Percentiles rank a stretch among this genome's conserved stretches.
phyloP scores from a whole-genome alignment of 2,888 invertebrate genomes.

The Mythimna lalbum region DNA sequence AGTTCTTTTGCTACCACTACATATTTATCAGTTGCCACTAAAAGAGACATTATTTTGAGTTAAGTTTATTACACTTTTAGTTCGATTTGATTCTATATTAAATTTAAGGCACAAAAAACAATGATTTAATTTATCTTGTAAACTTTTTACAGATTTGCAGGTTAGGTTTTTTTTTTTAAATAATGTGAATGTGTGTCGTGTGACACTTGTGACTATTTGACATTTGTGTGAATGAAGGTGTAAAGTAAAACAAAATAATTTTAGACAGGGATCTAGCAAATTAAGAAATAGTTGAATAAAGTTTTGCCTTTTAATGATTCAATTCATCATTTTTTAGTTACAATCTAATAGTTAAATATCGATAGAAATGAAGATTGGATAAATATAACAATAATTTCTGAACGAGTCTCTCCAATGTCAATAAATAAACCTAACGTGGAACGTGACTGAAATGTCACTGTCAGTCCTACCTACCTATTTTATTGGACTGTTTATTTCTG shows the following conservation, averaged over 20 bases:
- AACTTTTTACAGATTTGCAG: conserved; percentile 33
- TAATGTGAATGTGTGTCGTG: neutral
- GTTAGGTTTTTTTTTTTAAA: conserved; percentile 18
- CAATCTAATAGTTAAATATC: too few relatives aligned
- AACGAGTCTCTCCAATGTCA: conserved; percentile 22
- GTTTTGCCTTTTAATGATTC: too few relatives aligned
- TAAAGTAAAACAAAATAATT: neutral
- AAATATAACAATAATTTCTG: conserved; percentile 19
- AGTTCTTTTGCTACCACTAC: conserved; percentile 77
- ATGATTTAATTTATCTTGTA: conserved; percentile 9
- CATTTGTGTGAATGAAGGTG: neutral
- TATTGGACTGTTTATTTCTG: conserved; percentile 20
- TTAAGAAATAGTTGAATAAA: neutral
- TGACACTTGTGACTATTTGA: conserved; percentile 1
- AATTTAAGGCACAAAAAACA: conserved; percentile 42
- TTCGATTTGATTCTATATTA: conserved; percentile 2
- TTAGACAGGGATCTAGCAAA: neutral
- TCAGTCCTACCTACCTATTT: neutral
- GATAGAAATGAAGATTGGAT: too few relatives aligned
- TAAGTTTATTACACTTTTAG: conserved; percentile 20
- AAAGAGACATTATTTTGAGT: conserved; percentile 72
- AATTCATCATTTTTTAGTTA: too few relatives aligned
- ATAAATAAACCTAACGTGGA: conserved; percentile 30
- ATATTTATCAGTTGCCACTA: conserved; percentile 75
- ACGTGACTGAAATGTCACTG: conserved; percentile 29